A percentile compares a stretch with the other conserved stretches of the same genome.
phyloP scores from a whole-genome alignment of 2,797 vertebrate species.

The Amblyopsis hoosieri region DNA sequence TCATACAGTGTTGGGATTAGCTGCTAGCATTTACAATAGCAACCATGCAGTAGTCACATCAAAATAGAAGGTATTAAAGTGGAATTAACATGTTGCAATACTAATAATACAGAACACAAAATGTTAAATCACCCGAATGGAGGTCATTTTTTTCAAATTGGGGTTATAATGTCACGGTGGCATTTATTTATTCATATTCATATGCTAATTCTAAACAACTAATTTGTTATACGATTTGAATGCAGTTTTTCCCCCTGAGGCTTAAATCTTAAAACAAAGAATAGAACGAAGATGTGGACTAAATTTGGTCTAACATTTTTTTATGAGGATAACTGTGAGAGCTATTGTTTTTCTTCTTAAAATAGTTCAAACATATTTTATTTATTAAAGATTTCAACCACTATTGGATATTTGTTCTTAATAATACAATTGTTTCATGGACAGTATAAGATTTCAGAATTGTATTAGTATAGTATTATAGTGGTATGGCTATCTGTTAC shows the following conservation, averaged over 20 bases:
- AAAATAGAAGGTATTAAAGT: conserved; percentile 18
- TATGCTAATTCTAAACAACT: conserved; percentile 26
- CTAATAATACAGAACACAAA: conserved; percentile 28
- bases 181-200: conserved; percentile 60
- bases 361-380: conserved; percentile 49
- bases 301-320: conserved; percentile 47
- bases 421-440: not conserved
- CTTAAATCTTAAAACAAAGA: conserved; percentile 43
- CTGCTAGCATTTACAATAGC: conserved; percentile 13
- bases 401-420: not conserved
- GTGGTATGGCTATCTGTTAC: conserved; percentile 15
- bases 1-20: conserved; percentile 44
- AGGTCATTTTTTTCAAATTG: conserved; percentile 52
- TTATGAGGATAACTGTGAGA: conserved; percentile 38
- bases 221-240: conserved; percentile 50
- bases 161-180: conserved; percentile 29
- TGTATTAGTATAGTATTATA: not conserved
- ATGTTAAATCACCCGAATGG: conserved; percentile 22
- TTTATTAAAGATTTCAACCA: conserved; percentile 32
- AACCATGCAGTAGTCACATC: conserved; percentile 19
- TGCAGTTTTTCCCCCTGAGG: conserved; percentile 30
- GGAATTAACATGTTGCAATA: conserved; percentile 42
- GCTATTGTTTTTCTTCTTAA: conserved; percentile 29
- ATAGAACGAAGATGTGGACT: too few species aligned
- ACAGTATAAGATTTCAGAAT: not conserved